Evolutionary conservation across 2,797 vertebrate species (phyloP).

Genomic region (Cyprinodon diabolis): DNA sequence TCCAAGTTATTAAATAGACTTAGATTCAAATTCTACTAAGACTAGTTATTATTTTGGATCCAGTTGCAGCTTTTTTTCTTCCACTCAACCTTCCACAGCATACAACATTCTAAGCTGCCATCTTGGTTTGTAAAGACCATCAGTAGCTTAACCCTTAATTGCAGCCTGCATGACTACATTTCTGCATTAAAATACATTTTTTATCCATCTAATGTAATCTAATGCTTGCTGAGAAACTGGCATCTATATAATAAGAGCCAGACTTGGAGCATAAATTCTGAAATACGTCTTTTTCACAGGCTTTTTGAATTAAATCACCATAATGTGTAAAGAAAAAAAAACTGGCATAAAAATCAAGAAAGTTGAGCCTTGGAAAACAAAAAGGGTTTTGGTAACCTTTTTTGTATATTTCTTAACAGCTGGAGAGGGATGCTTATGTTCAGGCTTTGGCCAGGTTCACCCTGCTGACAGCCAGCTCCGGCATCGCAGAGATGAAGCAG

Average conservation of each 20-base stretch:
- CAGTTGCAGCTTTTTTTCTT: neutral
- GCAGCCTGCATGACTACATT: neutral
- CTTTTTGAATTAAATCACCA: neutral
- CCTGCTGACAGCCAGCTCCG: constrained; percentile 95
- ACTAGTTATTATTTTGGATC: neutral
- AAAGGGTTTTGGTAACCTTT: neutral
- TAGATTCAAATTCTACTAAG: neutral
- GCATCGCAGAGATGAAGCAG: constrained; percentile 99
- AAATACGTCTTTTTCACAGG: neutral
- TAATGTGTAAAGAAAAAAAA: neutral
- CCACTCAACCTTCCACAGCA: neutral
- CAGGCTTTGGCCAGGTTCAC: constrained; percentile 98
- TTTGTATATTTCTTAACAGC: constrained; percentile 66
- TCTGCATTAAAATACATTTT: neutral
- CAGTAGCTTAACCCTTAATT: neutral
- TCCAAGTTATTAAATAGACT: neutral
- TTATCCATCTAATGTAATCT: neutral
- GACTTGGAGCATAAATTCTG: neutral
- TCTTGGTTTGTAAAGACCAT: neutral
- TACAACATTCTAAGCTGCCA: neutral
- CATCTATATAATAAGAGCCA: neutral
- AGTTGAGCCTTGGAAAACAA: neutral
- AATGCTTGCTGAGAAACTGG: neutral
- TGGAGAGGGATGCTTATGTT: constrained; percentile 97
- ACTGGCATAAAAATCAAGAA: neutral